These are phyloP conservation scores for Heterohyrax brucei DNA, from an alignment of 2,797 vertebrate species.

Conservation along the genomic window DNA sequence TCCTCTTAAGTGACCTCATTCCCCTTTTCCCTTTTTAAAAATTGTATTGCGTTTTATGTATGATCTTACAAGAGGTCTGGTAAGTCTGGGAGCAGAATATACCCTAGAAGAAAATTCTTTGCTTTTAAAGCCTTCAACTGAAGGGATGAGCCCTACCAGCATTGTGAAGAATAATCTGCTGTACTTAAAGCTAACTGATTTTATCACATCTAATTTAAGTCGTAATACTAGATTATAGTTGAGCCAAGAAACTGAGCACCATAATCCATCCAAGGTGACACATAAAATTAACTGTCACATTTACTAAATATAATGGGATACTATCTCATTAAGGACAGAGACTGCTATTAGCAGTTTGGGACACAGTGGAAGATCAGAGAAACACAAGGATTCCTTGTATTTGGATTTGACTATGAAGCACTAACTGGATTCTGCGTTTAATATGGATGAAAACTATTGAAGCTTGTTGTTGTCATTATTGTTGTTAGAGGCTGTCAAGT, in stretches of 20 bases:
- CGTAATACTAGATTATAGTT: neutral
- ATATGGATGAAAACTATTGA: slow-evolving; percentile 13
- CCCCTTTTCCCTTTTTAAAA: neutral
- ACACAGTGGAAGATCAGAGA: neutral
- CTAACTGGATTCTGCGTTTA: neutral
- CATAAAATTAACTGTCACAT: neutral
- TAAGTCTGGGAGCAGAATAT: neutral
- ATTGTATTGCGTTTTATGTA: no score
- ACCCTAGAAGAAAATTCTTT: no score
- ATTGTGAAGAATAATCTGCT: neutral
- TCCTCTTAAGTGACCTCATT: neutral
- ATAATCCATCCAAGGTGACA: neutral
- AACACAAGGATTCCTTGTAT: neutral
- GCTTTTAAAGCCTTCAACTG: neutral
- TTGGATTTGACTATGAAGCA: neutral
- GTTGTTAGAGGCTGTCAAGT: no score
- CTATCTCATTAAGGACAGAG: slow-evolving; percentile 15
- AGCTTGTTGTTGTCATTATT: neutral
- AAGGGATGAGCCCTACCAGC: neutral
- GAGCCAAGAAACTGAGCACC: neutral
- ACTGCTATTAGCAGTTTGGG: neutral
- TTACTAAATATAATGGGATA: neutral
- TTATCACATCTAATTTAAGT: neutral
- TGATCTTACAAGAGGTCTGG: neutral
- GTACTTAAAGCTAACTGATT: neutral